Evolutionary conservation across 2,113 vertebrate genomes (phyloP).

Genomic region (Egretta garzetta): DNA sequence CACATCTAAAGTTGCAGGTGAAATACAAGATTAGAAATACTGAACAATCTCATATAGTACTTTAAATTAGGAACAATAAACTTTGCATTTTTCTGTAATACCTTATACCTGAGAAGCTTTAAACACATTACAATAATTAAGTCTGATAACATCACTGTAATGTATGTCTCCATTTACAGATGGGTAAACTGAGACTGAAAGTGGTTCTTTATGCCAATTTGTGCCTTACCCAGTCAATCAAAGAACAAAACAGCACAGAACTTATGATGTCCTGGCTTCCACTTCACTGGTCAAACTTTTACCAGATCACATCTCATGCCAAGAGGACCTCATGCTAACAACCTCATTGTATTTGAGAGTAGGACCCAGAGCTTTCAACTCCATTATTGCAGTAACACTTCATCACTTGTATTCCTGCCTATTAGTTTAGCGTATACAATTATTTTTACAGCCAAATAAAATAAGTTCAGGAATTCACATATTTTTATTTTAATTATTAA

Average conservation of each 20-base stretch:
- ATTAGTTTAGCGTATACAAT: conserved; percentile 35
- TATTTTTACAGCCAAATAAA: conserved; percentile 40
- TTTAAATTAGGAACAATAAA: not conserved
- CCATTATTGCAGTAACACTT: conserved; percentile 8
- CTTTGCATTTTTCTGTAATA: not conserved
- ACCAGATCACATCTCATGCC: conserved; percentile 21
- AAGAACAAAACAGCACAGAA: conserved; percentile 34
- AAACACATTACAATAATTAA: not conserved
- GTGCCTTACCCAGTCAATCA: conserved; percentile 21
- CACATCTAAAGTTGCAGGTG: not conserved
- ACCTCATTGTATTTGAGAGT: conserved; percentile 6
- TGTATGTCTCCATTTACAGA: conserved; percentile 3
- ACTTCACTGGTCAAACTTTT: conserved; percentile 53
- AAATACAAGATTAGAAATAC: not conserved
- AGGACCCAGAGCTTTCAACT: not conserved
- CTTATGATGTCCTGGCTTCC: conserved; percentile 39
- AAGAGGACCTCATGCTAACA: conserved; percentile 37
- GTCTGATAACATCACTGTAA: not conserved
- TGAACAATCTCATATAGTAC: not conserved
- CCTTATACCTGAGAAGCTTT: not conserved
- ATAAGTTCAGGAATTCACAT: not conserved
- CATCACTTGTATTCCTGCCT: not conserved
- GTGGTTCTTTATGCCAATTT: not conserved
- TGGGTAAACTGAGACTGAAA: conserved; percentile 4
- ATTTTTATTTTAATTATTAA: conserved; percentile 45